Evolutionary conservation across 1,140 invertebrate genomes (phyloP).

Genomic region (Bombus confusus): DNA sequence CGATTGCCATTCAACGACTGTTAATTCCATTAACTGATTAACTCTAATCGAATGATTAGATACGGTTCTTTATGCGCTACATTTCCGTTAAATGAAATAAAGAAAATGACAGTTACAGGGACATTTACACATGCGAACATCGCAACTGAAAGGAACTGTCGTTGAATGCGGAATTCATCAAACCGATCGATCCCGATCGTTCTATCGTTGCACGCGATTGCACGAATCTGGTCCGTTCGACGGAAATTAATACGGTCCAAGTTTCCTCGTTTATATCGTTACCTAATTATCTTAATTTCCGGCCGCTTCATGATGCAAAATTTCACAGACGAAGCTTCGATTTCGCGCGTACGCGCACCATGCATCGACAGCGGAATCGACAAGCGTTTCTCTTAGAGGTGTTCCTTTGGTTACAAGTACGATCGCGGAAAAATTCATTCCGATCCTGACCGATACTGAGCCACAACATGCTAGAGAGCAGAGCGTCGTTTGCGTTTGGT

Average conservation of each 20-base stretch:
- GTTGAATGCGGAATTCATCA: background rate
- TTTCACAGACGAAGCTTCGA: background rate
- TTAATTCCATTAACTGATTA: background rate
- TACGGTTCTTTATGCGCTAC: no score
- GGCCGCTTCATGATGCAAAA: background rate
- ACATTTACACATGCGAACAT: background rate
- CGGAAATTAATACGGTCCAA: slow-evolving; percentile 20
- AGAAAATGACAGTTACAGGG: no score
- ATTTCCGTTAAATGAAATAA: no score
- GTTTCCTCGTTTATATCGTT: slow-evolving; percentile 5
- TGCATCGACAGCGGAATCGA: background rate
- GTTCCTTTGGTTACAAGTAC: no score
- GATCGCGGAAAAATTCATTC: background rate
- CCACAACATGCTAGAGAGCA: background rate
- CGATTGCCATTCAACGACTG: background rate
- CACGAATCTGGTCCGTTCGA: background rate
- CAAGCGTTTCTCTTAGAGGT: background rate
- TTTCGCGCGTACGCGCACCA: no score
- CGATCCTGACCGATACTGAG: background rate
- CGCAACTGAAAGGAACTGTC: background rate
- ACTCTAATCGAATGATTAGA: no score
- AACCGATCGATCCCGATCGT: background rate
- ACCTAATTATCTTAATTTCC: slow-evolving; percentile 27
- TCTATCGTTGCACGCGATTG: background rate
- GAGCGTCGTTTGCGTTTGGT: background rate